phyloP scores from a whole-genome alignment of 37 sponge, comb jelly and placozoan genomes.

The Cliona cf. orientalis region DNA sequence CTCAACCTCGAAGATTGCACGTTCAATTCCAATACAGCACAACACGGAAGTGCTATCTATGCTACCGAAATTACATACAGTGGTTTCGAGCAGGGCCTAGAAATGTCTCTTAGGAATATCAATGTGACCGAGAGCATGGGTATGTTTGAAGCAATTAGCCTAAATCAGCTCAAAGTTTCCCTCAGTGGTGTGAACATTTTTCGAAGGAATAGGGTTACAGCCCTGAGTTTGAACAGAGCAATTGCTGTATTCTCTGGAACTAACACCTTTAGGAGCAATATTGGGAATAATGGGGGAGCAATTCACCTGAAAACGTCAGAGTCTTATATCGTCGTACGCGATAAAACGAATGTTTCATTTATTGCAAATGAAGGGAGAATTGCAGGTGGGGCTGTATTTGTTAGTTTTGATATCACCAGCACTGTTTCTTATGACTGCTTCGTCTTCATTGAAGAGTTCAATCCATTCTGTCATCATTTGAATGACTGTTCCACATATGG shows the following conservation, averaged over 20 bases:
- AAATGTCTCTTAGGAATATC: background rate
- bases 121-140: background rate
- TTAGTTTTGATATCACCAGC: background rate
- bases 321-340: slow-evolving; percentile 35
- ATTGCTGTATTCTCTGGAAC: background rate
- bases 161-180: slow-evolving; percentile 2
- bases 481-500: background rate
- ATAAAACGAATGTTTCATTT: slow-evolving; percentile 11
- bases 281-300: slow-evolving; percentile 45
- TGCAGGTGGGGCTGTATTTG: slow-evolving; percentile 48
- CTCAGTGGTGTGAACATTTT: slow-evolving; percentile 8
- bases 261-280: slow-evolving; percentile 13
- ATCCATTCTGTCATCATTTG: slow-evolving; percentile 10
- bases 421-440: slow-evolving; percentile 35
- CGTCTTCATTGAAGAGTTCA: slow-evolving; percentile 40
- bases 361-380: slow-evolving; percentile 1
- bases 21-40: slow-evolving; percentile 17
- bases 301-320: background rate
- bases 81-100: slow-evolving; percentile 36
- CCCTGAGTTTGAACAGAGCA: background rate
- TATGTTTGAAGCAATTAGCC: background rate
- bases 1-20: slow-evolving; percentile 9
- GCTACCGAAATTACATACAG: slow-evolving; percentile 17
- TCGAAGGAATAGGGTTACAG: background rate
- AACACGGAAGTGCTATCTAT: slow-evolving; percentile 23